These are phyloP conservation scores for Smutsia temminckii DNA, from an alignment of 2,797 vertebrate genomes.

Conservation along the genomic window DNA sequence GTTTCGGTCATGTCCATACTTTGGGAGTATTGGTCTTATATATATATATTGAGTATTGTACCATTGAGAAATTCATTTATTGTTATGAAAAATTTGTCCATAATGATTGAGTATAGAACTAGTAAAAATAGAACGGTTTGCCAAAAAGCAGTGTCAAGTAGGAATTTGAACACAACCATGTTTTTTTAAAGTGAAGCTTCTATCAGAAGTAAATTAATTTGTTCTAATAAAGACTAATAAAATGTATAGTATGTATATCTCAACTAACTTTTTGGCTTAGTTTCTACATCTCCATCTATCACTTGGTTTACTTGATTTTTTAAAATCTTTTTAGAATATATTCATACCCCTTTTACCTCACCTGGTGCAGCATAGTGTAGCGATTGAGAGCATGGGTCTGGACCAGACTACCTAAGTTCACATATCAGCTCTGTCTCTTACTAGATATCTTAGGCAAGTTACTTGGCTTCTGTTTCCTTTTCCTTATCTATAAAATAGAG, in stretches of 20 bases:
- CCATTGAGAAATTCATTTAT: conserved; percentile 44
- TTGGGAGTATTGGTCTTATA: neutral
- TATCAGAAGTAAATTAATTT: conserved; percentile 40
- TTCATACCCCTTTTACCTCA: neutral
- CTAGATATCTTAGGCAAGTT: neutral
- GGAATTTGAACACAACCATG: conserved; percentile 35
- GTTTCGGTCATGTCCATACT: conserved; percentile 53
- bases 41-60: neutral
- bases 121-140: conserved; percentile 52
- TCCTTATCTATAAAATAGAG: neutral
- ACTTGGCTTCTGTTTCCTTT: neutral
- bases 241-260: conserved; percentile 70
- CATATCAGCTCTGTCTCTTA: neutral
- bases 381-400: neutral
- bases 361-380: neutral
- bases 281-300: conserved; percentile 22
- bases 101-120: conserved; percentile 21
- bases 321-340: neutral
- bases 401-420: neutral
- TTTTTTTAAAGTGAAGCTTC: conserved; percentile 51
- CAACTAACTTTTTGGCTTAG: conserved; percentile 54
- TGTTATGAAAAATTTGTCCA: conserved; percentile 15
- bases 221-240: conserved; percentile 72
- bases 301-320: neutral
- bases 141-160: conserved; percentile 45